Percentiles rank a stretch among this genome's conserved stretches.
phyloP scores from a whole-genome alignment of 1,140 invertebrate species.

The Lordiphosa mommai region DNA sequence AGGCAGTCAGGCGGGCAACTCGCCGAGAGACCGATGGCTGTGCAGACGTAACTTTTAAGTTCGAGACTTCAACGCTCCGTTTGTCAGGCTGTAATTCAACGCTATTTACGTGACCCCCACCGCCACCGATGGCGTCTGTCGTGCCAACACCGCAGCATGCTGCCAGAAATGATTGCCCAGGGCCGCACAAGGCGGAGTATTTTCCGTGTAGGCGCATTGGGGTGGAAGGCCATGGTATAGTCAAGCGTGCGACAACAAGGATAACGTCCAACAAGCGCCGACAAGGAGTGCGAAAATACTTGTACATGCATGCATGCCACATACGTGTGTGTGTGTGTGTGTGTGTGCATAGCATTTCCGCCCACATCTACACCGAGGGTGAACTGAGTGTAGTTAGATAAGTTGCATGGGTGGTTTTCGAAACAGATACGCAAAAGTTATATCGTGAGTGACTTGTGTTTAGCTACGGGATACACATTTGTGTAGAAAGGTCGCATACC shows the following conservation, averaged over 20 bases:
- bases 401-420: background rate
- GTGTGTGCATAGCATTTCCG: constrained; percentile 14
- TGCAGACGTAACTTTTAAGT: constrained; percentile 67
- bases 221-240: constrained; percentile 27
- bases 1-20: constrained; percentile 19
- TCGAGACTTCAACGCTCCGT: constrained; percentile 75
- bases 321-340: too few relatives aligned
- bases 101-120: constrained; percentile 66
- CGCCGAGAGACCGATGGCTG: constrained; percentile 7
- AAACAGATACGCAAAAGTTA: too few relatives aligned
- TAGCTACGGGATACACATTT: too few relatives aligned
- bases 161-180: constrained; percentile 40
- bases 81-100: constrained; percentile 76
- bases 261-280: constrained; percentile 54
- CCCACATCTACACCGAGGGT: constrained; percentile 2
- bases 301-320: constrained; percentile 11
- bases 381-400: background rate
- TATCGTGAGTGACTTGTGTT: too few relatives aligned
- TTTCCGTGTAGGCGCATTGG: constrained; percentile 5
- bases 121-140: constrained; percentile 27
- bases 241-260: constrained; percentile 52
- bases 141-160: constrained; percentile 32
- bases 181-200: constrained; percentile 21
- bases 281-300: constrained; percentile 55
- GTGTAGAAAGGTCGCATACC: too few relatives aligned